phyloP scores from a whole-genome alignment of 2,797 vertebrate species.

The Phataginus tricuspis region DNA sequence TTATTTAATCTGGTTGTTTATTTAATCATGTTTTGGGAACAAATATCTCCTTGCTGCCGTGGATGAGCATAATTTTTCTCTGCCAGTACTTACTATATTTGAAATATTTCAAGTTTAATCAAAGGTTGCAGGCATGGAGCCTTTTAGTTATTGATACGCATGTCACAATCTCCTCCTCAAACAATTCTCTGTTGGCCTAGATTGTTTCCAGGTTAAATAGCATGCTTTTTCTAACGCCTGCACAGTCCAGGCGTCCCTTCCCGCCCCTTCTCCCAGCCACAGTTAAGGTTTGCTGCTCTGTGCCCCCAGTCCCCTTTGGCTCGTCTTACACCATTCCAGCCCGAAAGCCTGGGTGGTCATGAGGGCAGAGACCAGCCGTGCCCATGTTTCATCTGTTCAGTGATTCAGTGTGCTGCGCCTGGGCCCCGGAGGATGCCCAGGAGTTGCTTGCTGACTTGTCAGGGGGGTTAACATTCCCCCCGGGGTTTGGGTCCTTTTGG shows the following conservation, averaged over 20 bases:
- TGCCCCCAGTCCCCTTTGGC: background rate
- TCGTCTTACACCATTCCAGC: background rate
- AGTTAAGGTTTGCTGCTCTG: rapidly evolving
- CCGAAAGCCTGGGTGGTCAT: background rate
- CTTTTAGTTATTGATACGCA: background rate
- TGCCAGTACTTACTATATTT: rapidly evolving
- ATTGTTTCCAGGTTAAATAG: background rate
- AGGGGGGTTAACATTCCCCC: rapidly evolving
- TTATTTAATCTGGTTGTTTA: background rate
- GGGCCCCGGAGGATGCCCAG: background rate
- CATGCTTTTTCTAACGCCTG: background rate
- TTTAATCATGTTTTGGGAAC: background rate
- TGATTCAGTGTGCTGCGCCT: rapidly evolving
- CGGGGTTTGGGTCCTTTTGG: background rate
- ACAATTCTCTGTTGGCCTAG: background rate
- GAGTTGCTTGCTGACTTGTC: background rate
- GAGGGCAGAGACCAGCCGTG: background rate
- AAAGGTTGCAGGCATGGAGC: background rate
- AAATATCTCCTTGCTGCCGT: rapidly evolving
- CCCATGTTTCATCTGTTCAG: background rate
- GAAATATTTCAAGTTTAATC: background rate
- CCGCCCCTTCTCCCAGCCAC: background rate
- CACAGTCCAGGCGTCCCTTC: rapidly evolving
- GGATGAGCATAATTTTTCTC: background rate
- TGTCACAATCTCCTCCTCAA: background rate